These are phyloP conservation scores for Acromyrmex echinatior DNA, from an alignment of 1,140 invertebrate genomes.

Conservation along the genomic window DNA sequence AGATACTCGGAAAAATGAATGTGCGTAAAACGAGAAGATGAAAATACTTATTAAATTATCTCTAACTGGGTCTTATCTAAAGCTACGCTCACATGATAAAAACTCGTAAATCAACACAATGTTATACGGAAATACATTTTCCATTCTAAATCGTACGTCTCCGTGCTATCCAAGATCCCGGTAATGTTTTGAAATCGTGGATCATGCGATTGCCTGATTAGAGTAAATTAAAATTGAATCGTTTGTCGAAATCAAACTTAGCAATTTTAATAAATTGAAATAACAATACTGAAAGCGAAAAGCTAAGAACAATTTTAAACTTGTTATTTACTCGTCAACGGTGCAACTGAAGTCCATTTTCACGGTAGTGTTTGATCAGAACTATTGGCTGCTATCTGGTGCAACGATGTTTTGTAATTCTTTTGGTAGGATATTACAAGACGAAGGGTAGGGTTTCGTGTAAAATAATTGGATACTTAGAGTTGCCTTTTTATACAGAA, in stretches of 20 bases:
- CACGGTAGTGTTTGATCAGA: not conserved
- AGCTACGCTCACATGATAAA: not conserved
- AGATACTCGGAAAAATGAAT: constrained; percentile 6
- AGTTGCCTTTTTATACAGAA: constrained; percentile 17
- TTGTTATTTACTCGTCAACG: constrained; percentile 49
- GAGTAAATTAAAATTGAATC: not conserved
- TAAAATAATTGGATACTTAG: constrained; percentile 47
- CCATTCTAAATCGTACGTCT: not conserved
- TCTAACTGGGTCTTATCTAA: constrained; percentile 11
- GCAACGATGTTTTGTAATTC: constrained; percentile 40
- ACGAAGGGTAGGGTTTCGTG: constrained; percentile 30
- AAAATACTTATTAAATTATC: constrained; percentile 32
- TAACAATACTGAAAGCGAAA: not conserved
- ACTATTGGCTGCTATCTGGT: not conserved
- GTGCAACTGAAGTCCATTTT: constrained; percentile 35
- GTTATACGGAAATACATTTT: not conserved
- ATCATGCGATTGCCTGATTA: not conserved
- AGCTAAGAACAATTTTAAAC: not conserved
- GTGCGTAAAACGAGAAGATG: not conserved
- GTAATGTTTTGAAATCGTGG: not conserved
- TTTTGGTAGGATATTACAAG: not conserved
- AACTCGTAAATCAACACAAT: constrained; percentile 4
- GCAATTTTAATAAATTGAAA: not conserved
- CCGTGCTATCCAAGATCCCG: not conserved
- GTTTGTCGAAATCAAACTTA: not conserved